Base-by-base conservation (phyloP, 2,797 vertebrate species). In the Hyperoplus immaculatus region DNA sequence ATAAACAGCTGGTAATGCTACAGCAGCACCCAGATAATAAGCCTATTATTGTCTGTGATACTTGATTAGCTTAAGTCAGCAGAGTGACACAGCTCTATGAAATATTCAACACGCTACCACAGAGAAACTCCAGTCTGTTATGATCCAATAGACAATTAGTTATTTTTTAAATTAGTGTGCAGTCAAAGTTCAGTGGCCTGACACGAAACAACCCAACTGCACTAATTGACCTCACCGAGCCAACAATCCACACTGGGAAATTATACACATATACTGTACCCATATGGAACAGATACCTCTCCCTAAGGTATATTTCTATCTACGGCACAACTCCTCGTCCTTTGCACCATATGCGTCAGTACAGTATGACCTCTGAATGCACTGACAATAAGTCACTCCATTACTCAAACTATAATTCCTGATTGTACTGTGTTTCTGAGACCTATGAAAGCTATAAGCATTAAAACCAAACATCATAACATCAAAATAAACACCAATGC, bases 31-130 rank as follows among this genome's bases (percentile, higher is more conserved):
- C 53, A 56, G 55, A 69, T 83, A 79, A 75, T 56, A 38, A 21
- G 50, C n/a, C 70, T 64, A 55, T 77, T 83, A 36, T 78, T 84
- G 38, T 45, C 77, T 74, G 54, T 74, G 72, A 65, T 59, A 61
- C 47, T 69, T 82, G 69, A 88, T 87, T 87, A 87, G 58, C 75
- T 29, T 83, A 65, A 83, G 53, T 53, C 75, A 80, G 45, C 77
- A 65, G 80, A 86, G 84, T 70, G 74, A 69, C 77, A 70, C 61
- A 75, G 42, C 49, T 72, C 75, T 9, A 75, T 84, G 64, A 81
- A 81, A 78, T 51, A 38, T 50, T 47, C 51, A 60, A 29, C 64
- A 72, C 43, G 2, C 74, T 14, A 38, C 50, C 0, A 13, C 68
- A 72, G 64, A 70, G 38, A 38, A 43, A 60, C 54, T 75, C 46